Evolutionary conservation across 1,140 invertebrate species (phyloP), one percentile per base, ranked within the genome.

Genomic region (Drosophila simulans): DNA sequence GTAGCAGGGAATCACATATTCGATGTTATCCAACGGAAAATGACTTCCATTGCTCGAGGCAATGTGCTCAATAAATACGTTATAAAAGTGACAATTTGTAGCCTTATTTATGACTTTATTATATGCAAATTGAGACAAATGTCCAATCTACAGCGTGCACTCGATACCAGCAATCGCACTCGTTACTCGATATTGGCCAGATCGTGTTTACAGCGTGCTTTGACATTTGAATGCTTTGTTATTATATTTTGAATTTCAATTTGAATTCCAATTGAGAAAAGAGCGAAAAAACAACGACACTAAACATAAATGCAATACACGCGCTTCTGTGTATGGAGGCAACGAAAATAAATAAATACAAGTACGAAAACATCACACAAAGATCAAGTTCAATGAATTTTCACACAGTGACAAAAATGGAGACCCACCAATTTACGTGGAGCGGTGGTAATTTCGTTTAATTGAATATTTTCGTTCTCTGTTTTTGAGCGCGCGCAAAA

Each of bases 361-460:
- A 49, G 37, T 13, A 40, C 3, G 31, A 42, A 62, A 31, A 48
- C 25, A 48, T 45, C 46, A 55, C 49, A 74, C 80, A 83, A 66
- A 86, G 83, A 86, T 86, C 83, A 86, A 86, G 83, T 86, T 86
- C 83, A 86, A 79, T 86, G 83, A 86, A 86, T 86, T 86, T 86
- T 86, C 79, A 79, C 52, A 77, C 49, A 46, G 63, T n/a, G 48
- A 48, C 72, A 62, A 55, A 40, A 65, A 75, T 58, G 56, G 39
- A 58, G 52, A 37, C 13, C 25, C 39, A 39, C 27, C 15, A 17
- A 34, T 27, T 31, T 12, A 1, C 48, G 48, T 40, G 46, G 68
- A 27, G 66, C 40, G 43, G 37, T 53, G 72, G 69, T 53, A 55
- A 62, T 54, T 70, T 65, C 71, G 56, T 80, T 86, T 88, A 89